phyloP scores from a whole-genome alignment of 2,797 vertebrate species.

The Botia almorhae region DNA sequence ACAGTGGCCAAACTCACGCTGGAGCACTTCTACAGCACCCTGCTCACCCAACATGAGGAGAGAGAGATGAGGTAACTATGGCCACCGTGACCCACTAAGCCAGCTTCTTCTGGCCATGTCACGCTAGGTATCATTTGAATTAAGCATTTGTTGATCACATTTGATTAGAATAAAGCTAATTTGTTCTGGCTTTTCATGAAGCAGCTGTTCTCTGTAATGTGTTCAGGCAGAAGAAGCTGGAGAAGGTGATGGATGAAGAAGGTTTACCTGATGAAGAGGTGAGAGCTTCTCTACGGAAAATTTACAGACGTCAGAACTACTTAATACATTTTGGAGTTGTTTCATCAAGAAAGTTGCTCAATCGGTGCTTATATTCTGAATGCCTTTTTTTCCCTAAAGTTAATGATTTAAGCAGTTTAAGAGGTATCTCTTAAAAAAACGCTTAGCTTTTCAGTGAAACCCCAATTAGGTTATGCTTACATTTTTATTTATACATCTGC shows the following conservation, averaged over 20 bases:
- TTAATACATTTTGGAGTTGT: background rate
- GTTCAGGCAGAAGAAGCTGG: slow-evolving; percentile 94
- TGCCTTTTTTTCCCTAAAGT: too few relatives aligned
- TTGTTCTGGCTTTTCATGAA: background rate
- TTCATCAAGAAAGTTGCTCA: too few relatives aligned
- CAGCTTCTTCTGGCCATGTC: background rate
- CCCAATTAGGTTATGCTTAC: background rate
- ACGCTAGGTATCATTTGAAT: background rate
- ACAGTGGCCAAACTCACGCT: slow-evolving; percentile 97
- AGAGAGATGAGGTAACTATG: slow-evolving; percentile 89
- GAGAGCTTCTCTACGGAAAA: background rate
- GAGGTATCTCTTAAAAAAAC: too few relatives aligned
- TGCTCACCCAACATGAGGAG: slow-evolving; percentile 96
- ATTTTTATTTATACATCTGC: too few relatives aligned
- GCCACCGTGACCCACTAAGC: background rate
- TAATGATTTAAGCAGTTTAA: too few relatives aligned
- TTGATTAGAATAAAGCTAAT: background rate
- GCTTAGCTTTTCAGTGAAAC: too few relatives aligned
- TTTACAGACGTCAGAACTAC: too few relatives aligned
- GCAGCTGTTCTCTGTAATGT: background rate
- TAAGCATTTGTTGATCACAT: slow-evolving; percentile 1
- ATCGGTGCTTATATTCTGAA: background rate
- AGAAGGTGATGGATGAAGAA: slow-evolving; percentile 98
- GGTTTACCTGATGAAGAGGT: slow-evolving; percentile 96
- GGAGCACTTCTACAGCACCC: slow-evolving; percentile 99